Evolutionary conservation across 2,113 vertebrate species (phyloP).

Genomic region (Pluvialis apricaria): DNA sequence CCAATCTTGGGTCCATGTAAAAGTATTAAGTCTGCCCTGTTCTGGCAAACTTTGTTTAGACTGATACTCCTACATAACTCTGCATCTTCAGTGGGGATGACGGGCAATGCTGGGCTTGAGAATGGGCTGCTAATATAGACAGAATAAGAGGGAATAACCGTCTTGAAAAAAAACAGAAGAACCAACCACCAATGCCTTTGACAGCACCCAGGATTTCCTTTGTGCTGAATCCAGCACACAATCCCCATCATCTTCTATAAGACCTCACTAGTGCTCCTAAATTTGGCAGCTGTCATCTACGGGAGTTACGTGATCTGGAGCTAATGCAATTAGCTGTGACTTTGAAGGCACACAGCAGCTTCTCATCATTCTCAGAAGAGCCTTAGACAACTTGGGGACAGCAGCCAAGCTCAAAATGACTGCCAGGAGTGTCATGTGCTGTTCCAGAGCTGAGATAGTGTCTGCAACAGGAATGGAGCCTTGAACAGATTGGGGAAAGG

Average conservation of each 20-base stretch:
- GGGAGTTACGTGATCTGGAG: constrained; percentile 53
- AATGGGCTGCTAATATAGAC: not conserved
- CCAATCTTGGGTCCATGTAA: fast-evolving
- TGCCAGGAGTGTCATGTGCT: constrained; percentile 54
- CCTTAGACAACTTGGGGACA: constrained; percentile 55
- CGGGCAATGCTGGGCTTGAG: not conserved
- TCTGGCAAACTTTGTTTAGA: not conserved
- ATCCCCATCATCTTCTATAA: constrained; percentile 11
- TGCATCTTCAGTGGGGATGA: not conserved
- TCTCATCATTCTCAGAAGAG: constrained; percentile 60
- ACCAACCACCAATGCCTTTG: not conserved
- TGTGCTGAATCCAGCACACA: constrained; percentile 18
- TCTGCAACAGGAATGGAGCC: not conserved
- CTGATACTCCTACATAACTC: fast-evolving
- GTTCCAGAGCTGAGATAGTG: constrained; percentile 44
- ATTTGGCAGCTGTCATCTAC: constrained; percentile 56
- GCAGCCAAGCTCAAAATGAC: constrained; percentile 47
- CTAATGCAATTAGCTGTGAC: constrained; percentile 56
- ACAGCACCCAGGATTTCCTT: constrained; percentile 14
- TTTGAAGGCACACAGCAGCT: constrained; percentile 62
- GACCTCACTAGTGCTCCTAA: constrained; percentile 16
- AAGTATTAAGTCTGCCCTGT: not conserved
- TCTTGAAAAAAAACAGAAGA: not conserved
- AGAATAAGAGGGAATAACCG: not conserved
- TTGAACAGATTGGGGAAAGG: constrained; percentile 15